A percentile compares a stretch with the other conserved stretches of the same genome.
Conservation (phyloP, 2,888 invertebrate genomes). For the Tetrapedia diversipes region DNA sequence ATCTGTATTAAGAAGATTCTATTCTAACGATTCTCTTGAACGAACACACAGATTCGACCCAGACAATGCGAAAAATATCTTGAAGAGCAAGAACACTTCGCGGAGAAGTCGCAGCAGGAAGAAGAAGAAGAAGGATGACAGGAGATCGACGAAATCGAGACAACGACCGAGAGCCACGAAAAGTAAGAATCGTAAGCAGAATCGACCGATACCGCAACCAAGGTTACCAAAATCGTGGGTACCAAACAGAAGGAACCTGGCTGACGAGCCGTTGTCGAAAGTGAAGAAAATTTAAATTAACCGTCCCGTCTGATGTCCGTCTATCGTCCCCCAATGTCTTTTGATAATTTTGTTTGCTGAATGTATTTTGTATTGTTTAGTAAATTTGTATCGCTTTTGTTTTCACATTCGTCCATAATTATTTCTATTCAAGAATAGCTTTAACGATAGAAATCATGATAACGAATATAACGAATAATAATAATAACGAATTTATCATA, state of each 20-base stretch:
- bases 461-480: too few relatives aligned
- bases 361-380: neutral
- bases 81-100: neutral
- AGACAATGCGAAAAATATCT: constrained; percentile 1
- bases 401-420: neutral
- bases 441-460: too few relatives aligned
- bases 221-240: constrained; percentile 69
- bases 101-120: neutral
- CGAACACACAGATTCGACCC: constrained; percentile 48
- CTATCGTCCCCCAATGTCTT: neutral
- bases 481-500: too few relatives aligned
- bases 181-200: constrained; percentile 33
- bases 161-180: neutral
- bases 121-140: neutral
- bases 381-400: neutral
- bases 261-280: constrained; percentile 73
- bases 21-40: neutral
- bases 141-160: constrained; percentile 7
- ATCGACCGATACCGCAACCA: constrained; percentile 59
- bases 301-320: neutral
- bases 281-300: constrained; percentile 61
- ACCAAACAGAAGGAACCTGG: constrained; percentile 67
- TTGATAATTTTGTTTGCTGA: neutral
- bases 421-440: too few relatives aligned
- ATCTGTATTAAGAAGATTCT: too few relatives aligned